These are phyloP conservation scores for Tarsius wallacei DNA, from an alignment of 2,797 vertebrate species.

Conservation along the genomic window DNA sequence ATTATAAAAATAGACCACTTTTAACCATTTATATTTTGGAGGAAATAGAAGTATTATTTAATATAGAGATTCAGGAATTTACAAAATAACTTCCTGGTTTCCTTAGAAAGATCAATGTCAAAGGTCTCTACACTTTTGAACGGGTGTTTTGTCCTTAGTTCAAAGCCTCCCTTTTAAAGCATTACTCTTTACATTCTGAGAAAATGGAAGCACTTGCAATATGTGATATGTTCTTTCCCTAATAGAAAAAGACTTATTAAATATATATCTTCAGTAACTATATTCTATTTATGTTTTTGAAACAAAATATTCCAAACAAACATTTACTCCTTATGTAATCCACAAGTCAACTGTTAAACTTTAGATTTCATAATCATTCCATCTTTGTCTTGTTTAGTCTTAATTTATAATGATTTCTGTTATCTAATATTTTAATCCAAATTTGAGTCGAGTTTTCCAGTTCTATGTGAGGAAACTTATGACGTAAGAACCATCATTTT, in stretches of 20 bases:
- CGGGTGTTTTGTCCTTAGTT: constrained; percentile 4
- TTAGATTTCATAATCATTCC: not conserved
- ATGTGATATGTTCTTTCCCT: not conserved
- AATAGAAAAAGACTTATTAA: not conserved
- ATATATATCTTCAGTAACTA: not conserved
- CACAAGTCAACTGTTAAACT: not conserved
- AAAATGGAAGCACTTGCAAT: not conserved
- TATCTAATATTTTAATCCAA: constrained; percentile 14
- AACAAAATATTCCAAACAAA: constrained; percentile 42
- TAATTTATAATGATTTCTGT: constrained; percentile 61
- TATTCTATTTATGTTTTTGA: not conserved
- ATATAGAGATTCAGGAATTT: not conserved
- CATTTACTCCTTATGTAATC: not conserved
- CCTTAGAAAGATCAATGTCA: not conserved
- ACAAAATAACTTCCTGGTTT: constrained; percentile 34
- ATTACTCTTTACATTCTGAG: constrained; percentile 11
- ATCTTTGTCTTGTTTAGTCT: not conserved
- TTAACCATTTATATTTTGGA: constrained; percentile 6
- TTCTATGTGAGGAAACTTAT: constrained; percentile 14
- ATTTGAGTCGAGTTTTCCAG: not conserved
- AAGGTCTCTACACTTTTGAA: not conserved
- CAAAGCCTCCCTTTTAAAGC: not conserved
- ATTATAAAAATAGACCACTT: not conserved
- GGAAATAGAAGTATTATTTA: constrained; percentile 12
- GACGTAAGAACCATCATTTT: constrained; percentile 3